Percentiles rank a stretch among this genome's conserved stretches.
Evolutionary conservation across 2,797 vertebrate species (phyloP).

Genomic region (Enteromius unitaeniatus): DNA sequence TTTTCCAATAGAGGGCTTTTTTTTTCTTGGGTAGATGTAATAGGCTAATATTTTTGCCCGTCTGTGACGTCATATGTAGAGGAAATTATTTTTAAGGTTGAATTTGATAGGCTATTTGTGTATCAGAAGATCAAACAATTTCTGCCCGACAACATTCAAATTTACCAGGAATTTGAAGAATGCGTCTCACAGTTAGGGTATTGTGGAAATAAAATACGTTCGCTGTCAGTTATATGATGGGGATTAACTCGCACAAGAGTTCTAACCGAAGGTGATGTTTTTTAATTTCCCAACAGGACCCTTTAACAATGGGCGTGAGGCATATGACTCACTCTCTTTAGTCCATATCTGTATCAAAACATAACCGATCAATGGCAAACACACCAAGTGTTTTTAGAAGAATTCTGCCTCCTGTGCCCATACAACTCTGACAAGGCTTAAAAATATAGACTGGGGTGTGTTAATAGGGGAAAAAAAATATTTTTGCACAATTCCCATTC

Average conservation of each 20-base stretch:
- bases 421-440: not conserved
- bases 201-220: slow-evolving; percentile 28
- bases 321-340: slow-evolving; percentile 40
- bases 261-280: slow-evolving; percentile 30
- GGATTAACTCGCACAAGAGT: not conserved
- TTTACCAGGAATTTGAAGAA: slow-evolving; percentile 27
- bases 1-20: slow-evolving; percentile 33
- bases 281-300: slow-evolving; percentile 48
- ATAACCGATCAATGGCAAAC: slow-evolving; percentile 28
- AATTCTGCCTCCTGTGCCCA: not conserved
- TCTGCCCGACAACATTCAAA: slow-evolving; percentile 44
- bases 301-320: slow-evolving; percentile 25
- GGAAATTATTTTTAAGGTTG: slow-evolving; percentile 47
- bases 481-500: not conserved
- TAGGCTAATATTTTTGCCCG: slow-evolving; percentile 53
- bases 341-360: slow-evolving; percentile 20
- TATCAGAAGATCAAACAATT: slow-evolving; percentile 47
- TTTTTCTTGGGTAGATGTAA: slow-evolving; percentile 31
- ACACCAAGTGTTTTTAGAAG: slow-evolving; percentile 7
- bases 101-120: slow-evolving; percentile 51
- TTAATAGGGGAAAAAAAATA: not conserved
- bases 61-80: slow-evolving; percentile 43
- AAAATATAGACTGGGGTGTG: slow-evolving; percentile 12
- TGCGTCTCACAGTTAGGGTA: not conserved
- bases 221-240: not conserved